phyloP scores from a whole-genome alignment of 2,113 vertebrate species.

The Gymnobelideus leadbeateri region DNA sequence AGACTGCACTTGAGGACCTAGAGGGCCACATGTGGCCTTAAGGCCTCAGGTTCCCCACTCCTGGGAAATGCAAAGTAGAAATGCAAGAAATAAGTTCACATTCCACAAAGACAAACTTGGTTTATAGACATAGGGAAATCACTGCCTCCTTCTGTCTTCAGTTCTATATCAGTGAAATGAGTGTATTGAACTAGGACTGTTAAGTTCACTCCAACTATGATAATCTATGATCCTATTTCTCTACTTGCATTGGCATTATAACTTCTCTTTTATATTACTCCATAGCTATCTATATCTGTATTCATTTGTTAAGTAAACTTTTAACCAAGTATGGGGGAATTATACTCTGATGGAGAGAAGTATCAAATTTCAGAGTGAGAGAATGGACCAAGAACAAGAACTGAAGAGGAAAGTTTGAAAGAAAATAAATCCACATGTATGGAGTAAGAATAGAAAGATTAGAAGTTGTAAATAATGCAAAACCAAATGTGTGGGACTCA shows the following conservation, averaged over 20 bases:
- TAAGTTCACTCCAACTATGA: background rate
- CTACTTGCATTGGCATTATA: background rate
- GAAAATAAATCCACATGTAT: slow-evolving; percentile 1
- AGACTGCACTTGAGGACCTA: too few relatives aligned
- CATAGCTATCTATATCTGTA: background rate
- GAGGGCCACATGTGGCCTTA: too few relatives aligned
- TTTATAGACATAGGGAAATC: background rate
- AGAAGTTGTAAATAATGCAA: background rate
- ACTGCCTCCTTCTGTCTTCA: background rate
- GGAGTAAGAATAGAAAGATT: background rate
- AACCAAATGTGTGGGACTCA: background rate
- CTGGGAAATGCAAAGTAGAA: background rate
- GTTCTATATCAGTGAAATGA: background rate
- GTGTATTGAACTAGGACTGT: background rate
- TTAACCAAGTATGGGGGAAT: background rate
- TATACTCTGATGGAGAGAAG: background rate
- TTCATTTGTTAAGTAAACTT: background rate
- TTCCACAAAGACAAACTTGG: background rate
- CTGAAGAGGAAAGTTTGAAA: background rate
- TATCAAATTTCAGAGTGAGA: background rate
- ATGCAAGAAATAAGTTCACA: background rate
- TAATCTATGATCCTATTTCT: background rate
- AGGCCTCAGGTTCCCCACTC: too few relatives aligned
- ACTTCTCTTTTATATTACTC: background rate
- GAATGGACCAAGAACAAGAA: background rate